These are phyloP conservation scores for Tringa solitaria DNA, from an alignment of 2,113 vertebrate species.

Conservation along the genomic window DNA sequence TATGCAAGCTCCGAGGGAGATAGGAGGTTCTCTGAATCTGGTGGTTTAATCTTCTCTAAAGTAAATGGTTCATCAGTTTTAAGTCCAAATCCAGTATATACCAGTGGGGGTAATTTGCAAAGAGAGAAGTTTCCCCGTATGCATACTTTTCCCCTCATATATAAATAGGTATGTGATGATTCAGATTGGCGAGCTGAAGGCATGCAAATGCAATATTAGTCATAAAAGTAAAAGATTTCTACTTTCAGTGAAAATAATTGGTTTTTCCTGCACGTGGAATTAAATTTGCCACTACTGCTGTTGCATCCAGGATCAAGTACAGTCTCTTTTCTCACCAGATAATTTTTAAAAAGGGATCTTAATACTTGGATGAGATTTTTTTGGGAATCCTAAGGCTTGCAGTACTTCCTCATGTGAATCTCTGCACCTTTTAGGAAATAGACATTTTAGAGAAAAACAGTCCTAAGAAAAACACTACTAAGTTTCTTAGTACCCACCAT, in stretches of 20 bases:
- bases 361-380: background rate
- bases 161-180: background rate
- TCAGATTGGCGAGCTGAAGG: background rate
- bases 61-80: background rate
- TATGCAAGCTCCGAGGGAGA: background rate
- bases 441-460: background rate
- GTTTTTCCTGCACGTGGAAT: background rate
- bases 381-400: background rate
- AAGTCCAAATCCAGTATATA: background rate
- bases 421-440: background rate
- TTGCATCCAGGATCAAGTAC: background rate
- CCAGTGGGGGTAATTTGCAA: background rate
- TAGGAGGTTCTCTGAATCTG: background rate
- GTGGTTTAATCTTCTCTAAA: background rate
- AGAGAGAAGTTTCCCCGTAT: background rate
- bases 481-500: background rate
- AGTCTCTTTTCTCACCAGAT: background rate
- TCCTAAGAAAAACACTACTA: background rate
- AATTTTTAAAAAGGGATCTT: background rate
- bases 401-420: background rate
- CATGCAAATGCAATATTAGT: background rate
- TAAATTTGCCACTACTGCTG: background rate
- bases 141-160: background rate
- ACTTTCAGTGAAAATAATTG: background rate
- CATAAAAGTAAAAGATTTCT: background rate